Evolutionary conservation across 1,140 invertebrate genomes (phyloP), one percentile per base, ranked within the genome.

Genomic region (Triops cancriformis): DNA sequence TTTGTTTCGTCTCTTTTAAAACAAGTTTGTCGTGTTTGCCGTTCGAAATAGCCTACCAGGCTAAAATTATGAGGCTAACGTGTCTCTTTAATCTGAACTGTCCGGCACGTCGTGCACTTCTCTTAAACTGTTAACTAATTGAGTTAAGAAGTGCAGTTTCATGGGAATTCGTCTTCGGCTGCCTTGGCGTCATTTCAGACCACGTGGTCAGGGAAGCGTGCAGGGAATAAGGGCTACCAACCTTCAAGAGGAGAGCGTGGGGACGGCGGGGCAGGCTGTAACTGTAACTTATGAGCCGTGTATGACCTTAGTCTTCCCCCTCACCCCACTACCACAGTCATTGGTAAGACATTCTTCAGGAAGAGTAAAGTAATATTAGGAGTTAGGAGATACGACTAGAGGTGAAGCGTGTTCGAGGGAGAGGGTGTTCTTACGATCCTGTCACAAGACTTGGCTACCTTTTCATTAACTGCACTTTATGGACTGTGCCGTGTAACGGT

Each of bases 271-370:
- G 51, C 18, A 14, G 6, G 51, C 18, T 64, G 6, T 64, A 64
- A 64, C 23, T 64, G 51, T 64, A 64, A 64, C 51, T 64, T 64
- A 64, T 64, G 51, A 64, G 18, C 51, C 51, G 51, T 64, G 51
- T 64, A 64, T 64, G n/a, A 64, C 51, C 51, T 18, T 23, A 11
- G 43, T 18, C 43, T 12, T 18, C 43, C 43, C 43, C 18, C 18
- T 11, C 1, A 12, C 43, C 51, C 14, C 51, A 64, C 51, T 23
- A 5, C 51, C 14, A 10, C 10, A n/a, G 51, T 5, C 14, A 64
- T n/a, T n/a, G 51, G 23, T 10, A 64, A 64, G 51, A 23, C 18
- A n/a, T 7, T 64, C 18, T 64, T 64, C 14, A 23, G 51, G 23
- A 64, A 64, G 31, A 2, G 51, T 2, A 64, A 64, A 64, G 51